Percentiles rank a stretch among this genome's conserved stretches.
Conservation (phyloP, 2,113 vertebrate genomes). For the Formicarius rufipectus region DNA sequence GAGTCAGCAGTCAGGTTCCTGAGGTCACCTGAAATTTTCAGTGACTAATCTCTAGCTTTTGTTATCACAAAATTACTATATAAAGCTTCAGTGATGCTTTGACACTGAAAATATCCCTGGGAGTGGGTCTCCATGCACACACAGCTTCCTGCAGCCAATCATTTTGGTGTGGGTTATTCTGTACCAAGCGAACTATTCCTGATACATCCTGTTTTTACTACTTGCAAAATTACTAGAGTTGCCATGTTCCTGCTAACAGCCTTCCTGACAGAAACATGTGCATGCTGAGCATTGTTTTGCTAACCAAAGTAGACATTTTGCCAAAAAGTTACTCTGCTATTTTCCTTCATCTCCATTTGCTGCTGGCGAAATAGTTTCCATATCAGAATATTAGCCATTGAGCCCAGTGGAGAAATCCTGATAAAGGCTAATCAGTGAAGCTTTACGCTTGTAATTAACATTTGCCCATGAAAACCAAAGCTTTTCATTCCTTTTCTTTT, state of each 20-base stretch:
- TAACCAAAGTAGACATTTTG: neutral
- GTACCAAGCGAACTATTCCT: neutral
- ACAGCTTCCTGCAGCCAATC: neutral
- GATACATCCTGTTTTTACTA: neutral
- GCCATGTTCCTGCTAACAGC: neutral
- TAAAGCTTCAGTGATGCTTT: neutral
- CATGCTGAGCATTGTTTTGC: neutral
- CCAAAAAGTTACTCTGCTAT: neutral
- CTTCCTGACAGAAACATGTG: neutral
- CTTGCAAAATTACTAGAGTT: neutral
- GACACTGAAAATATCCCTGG: neutral
- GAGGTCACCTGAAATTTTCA: neutral
- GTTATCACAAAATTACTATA: neutral
- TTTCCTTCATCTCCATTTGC: slow-evolving; percentile 15
- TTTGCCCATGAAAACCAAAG: neutral
- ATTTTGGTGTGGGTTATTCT: neutral
- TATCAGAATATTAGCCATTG: neutral
- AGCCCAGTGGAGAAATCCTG: neutral
- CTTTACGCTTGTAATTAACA: neutral
- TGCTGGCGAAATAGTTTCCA: slow-evolving; percentile 41
- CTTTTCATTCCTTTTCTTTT: neutral
- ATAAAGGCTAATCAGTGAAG: neutral
- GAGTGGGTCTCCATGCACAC: neutral
- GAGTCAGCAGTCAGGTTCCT: neutral
- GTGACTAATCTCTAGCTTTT: neutral